These are phyloP conservation scores for Sphinx pinastri DNA, from an alignment of 2,888 invertebrate species.

Conservation along the genomic window DNA sequence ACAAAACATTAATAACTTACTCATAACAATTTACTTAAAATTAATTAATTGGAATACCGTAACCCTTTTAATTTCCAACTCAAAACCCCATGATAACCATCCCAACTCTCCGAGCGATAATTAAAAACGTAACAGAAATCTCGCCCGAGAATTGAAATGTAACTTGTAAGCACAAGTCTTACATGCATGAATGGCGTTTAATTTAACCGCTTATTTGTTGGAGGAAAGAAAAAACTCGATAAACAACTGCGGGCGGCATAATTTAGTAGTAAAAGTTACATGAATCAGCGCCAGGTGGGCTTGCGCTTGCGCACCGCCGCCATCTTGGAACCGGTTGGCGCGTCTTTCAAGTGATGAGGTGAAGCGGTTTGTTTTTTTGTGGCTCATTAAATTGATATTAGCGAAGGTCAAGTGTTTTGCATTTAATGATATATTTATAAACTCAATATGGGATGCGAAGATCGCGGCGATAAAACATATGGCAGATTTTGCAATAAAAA, in stretches of 20 bases:
- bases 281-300: conserved; percentile 47
- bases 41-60: neutral
- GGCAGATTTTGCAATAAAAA: too few relatives aligned
- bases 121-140: conserved; percentile 25
- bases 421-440: neutral
- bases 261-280: conserved; percentile 46
- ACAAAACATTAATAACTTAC: neutral
- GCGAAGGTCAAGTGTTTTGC: neutral
- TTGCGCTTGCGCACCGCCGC: conserved; percentile 42
- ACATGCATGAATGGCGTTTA: conserved; percentile 62
- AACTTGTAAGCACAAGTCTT: conserved; percentile 33
- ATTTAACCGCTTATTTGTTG: conserved; percentile 57
- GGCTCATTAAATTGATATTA: neutral
- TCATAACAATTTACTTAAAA: conserved; percentile 2
- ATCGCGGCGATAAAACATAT: too few relatives aligned
- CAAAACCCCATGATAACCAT: neutral
- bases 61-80: neutral
- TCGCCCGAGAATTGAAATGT: conserved; percentile 27
- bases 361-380: neutral
- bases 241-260: conserved; percentile 46
- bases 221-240: conserved; percentile 42
- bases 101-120: conserved; percentile 6
- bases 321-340: conserved; percentile 43
- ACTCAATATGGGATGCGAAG: too few relatives aligned
- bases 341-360: conserved; percentile 35